Conservation (phyloP, 2,797 vertebrate genomes). For the Leptatherina wallacei region DNA sequence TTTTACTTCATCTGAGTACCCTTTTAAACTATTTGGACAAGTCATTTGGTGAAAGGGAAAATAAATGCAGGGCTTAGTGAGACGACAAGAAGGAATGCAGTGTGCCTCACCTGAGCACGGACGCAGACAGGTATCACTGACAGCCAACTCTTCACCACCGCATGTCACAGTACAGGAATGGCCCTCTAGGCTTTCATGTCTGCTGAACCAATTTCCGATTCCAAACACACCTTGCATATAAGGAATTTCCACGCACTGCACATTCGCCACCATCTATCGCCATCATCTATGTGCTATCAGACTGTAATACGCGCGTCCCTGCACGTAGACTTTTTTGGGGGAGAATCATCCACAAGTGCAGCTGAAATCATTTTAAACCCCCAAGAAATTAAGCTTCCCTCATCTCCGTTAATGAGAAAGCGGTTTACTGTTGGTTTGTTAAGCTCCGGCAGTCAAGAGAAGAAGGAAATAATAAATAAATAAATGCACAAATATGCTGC, state of each 20-base stretch:
- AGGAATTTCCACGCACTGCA: slow-evolving; percentile 52
- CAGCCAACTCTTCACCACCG: slow-evolving; percentile 32
- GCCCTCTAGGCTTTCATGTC: slow-evolving; percentile 40
- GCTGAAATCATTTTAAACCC: slow-evolving; percentile 41
- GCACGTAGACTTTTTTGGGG: slow-evolving; percentile 18
- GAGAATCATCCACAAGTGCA: slow-evolving; percentile 23
- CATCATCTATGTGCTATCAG: slow-evolving; percentile 46
- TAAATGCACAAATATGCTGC: slow-evolving; percentile 29
- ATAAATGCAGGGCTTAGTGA: slow-evolving; percentile 20
- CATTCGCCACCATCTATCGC: slow-evolving; percentile 34
- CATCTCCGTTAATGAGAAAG: slow-evolving; percentile 54
- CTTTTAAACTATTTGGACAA: slow-evolving; percentile 42
- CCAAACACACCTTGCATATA: slow-evolving; percentile 30
- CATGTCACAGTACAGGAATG: slow-evolving; percentile 47
- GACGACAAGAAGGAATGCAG: slow-evolving; percentile 34
- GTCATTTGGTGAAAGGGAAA: slow-evolving; percentile 37
- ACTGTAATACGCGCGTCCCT: slow-evolving; percentile 15
- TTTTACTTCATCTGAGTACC: slow-evolving; percentile 18
- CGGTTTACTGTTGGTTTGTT: slow-evolving; percentile 56
- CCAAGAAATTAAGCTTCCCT: slow-evolving; percentile 10
- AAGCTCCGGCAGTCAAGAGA: slow-evolving; percentile 48
- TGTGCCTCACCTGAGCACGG: slow-evolving; percentile 40
- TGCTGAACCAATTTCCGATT: slow-evolving; percentile 28
- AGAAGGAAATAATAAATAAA: slow-evolving; percentile 15
- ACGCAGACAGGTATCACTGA: slow-evolving; percentile 45